Conservation (phyloP, 2,797 vertebrate genomes). For the Enteromius argenteus region DNA sequence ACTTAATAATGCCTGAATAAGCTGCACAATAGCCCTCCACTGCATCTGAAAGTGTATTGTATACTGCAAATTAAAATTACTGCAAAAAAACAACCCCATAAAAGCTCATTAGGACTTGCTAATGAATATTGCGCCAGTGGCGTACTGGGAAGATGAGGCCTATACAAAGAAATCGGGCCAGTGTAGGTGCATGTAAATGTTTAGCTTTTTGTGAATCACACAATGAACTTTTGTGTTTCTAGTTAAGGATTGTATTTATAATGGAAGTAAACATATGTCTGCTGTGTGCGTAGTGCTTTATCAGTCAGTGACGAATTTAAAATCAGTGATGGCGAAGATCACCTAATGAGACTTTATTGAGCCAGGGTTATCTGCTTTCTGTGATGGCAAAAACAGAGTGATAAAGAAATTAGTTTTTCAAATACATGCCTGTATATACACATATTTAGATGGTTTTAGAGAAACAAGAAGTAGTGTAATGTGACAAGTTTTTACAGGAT, state of each 20-base stretch:
- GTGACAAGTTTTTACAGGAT: background rate
- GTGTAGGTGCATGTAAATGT: constrained; percentile 31
- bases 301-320: constrained; percentile 14
- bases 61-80: constrained; percentile 47
- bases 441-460: background rate
- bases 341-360: constrained; percentile 18
- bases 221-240: constrained; percentile 31
- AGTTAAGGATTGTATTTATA: constrained; percentile 16
- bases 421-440: background rate
- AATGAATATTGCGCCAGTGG: constrained; percentile 51
- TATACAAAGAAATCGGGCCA: constrained; percentile 43
- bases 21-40: constrained; percentile 34
- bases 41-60: constrained; percentile 46
- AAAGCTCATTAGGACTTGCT: constrained; percentile 50
- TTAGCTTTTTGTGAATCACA: constrained; percentile 36
- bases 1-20: constrained; percentile 42
- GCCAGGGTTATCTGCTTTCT: background rate
- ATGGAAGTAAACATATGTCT: constrained; percentile 30
- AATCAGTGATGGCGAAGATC: background rate
- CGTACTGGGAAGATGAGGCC: constrained; percentile 31
- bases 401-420: background rate
- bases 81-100: constrained; percentile 38
- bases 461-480: constrained; percentile 2
- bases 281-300: background rate
- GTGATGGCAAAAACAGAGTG: background rate